Evolutionary conservation across 2,113 vertebrate species (phyloP).

Genomic region (Gobio gobio): DNA sequence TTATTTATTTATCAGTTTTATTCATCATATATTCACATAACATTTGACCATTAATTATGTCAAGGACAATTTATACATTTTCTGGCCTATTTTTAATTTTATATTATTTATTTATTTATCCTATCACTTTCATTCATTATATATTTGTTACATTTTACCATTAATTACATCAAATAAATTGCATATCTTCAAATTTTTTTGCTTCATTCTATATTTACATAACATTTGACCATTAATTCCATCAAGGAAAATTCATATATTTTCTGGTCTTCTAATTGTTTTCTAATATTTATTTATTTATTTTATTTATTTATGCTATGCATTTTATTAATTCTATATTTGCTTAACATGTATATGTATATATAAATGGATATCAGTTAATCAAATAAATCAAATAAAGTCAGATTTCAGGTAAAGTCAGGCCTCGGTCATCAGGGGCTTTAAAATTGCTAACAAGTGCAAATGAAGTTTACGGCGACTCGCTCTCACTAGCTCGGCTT

Average conservation of each 20-base stretch:
- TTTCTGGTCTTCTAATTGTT: background rate
- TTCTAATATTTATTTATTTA: too few species aligned
- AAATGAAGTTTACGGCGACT: background rate
- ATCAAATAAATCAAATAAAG: too few species aligned
- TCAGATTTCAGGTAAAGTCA: background rate
- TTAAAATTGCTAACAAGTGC: background rate
- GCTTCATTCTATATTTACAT: background rate
- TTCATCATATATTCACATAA: background rate
- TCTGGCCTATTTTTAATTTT: background rate
- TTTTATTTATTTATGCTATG: background rate
- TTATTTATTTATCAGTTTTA: background rate
- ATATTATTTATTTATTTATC: background rate
- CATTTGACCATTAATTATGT: background rate
- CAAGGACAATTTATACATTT: background rate
- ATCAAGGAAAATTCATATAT: background rate
- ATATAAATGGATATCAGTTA: background rate
- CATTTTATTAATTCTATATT: background rate
- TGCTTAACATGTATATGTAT: background rate
- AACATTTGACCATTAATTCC: background rate
- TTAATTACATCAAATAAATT: background rate
- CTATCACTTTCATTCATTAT: background rate
- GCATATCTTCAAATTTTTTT: background rate
- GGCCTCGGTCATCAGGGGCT: background rate
- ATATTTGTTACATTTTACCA: background rate
- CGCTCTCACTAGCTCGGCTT: slow-evolving; percentile 11